Evolutionary conservation across 2,888 invertebrate species (phyloP).

Genomic region (Orchesellides sinensis): DNA sequence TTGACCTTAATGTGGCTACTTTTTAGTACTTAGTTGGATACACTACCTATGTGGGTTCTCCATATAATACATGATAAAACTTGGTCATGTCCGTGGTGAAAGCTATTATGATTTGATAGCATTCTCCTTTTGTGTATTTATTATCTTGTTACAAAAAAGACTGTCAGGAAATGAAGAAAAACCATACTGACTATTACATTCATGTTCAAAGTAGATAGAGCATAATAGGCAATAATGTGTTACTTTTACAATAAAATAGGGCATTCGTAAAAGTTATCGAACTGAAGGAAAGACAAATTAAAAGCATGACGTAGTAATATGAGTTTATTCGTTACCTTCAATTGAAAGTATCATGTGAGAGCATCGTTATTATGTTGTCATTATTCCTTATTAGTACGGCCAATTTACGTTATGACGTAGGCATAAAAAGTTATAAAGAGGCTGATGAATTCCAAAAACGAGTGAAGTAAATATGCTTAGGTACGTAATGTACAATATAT

Average conservation of each 20-base stretch:
- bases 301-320: too few species aligned
- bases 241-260: slow-evolving; percentile 43
- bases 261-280: slow-evolving; percentile 6
- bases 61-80: slow-evolving; percentile 33
- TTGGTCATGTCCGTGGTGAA: slow-evolving; percentile 49
- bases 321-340: too few species aligned
- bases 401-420: slow-evolving; percentile 35
- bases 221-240: slow-evolving; percentile 26
- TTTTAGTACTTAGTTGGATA: background rate
- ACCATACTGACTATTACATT: background rate
- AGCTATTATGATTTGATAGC: slow-evolving; percentile 46
- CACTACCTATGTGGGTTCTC: background rate
- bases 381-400: slow-evolving; percentile 20
- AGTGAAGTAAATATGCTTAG: background rate
- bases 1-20: slow-evolving; percentile 57
- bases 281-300: background rate
- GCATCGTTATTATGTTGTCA: background rate
- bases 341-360: too few species aligned
- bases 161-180: slow-evolving; percentile 24
- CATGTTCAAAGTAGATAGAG: background rate
- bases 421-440: slow-evolving; percentile 28
- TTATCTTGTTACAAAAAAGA: slow-evolving; percentile 3
- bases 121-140: slow-evolving; percentile 39
- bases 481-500: background rate
- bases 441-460: too few species aligned